Percentiles rank a stretch among this genome's conserved stretches.
These are phyloP conservation scores for Ophioderma brevispina DNA, from an alignment of 35 echinoderm and acorn worm species.

Conservation along the genomic window DNA sequence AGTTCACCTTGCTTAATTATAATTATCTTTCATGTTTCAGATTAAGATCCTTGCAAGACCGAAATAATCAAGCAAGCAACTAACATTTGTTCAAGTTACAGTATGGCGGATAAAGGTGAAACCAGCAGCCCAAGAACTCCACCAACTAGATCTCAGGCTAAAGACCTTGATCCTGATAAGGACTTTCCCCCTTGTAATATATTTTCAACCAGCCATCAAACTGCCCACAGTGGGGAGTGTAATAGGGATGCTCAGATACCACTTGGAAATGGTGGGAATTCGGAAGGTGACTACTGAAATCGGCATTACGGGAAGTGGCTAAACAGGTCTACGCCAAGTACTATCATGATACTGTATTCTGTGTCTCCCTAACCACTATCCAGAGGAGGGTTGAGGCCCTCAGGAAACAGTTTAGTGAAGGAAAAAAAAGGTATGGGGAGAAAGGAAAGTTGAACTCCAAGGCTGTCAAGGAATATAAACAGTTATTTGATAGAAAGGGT, in stretches of 20 bases:
- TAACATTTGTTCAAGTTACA: too few relatives aligned
- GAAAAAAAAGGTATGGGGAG: neutral
- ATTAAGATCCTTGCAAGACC: too few relatives aligned
- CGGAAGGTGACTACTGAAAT: neutral
- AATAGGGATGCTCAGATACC: neutral
- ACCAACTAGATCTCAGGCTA: neutral
- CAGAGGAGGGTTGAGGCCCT: conserved; percentile 2
- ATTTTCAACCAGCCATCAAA: neutral
- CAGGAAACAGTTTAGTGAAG: neutral
- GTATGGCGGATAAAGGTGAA: too few relatives aligned
- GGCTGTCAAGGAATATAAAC: neutral
- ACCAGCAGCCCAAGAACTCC: neutral
- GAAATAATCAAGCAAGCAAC: too few relatives aligned
- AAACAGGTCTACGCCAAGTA: conserved; percentile 7
- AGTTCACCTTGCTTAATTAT: too few relatives aligned
- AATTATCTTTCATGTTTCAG: too few relatives aligned
- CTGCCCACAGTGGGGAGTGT: neutral
- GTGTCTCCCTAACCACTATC: neutral
- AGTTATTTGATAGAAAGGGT: neutral
- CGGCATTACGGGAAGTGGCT: neutral
- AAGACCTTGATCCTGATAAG: neutral
- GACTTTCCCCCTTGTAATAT: neutral
- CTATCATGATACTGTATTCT: neutral
- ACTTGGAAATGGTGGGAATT: neutral
- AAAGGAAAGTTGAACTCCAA: neutral